Conservation (phyloP, 2,888 invertebrate genomes). For the Tinea trinotella region DNA sequence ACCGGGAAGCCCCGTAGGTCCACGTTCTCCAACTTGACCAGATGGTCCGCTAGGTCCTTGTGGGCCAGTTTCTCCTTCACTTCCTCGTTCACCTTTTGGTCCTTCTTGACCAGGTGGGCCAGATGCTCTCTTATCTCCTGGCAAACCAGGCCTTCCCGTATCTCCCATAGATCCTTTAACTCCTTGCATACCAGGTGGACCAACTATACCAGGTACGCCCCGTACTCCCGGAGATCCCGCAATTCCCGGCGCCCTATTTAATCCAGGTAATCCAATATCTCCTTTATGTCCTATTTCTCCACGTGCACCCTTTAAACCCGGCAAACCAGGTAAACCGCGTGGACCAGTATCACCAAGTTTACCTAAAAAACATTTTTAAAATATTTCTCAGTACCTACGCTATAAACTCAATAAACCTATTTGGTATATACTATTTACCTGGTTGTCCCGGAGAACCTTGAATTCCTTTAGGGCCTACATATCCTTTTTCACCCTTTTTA, state of each 20-base stretch:
- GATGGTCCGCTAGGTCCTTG: conserved; percentile 79
- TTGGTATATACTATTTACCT: too few species aligned
- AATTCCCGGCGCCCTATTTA: conserved; percentile 84
- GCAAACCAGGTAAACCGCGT: conserved; percentile 73
- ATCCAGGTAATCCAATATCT: conserved; percentile 80
- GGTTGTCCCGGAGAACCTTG: conserved; percentile 77
- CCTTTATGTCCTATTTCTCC: conserved; percentile 85
- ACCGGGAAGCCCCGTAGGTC: conserved; percentile 74
- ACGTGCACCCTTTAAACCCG: conserved; percentile 81
- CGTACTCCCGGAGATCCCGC: conserved; percentile 79
- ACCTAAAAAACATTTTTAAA: conserved; percentile 51
- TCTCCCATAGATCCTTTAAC: conserved; percentile 81
- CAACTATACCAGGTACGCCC: conserved; percentile 78
- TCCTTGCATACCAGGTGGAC: conserved; percentile 78
- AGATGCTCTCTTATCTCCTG: conserved; percentile 78
- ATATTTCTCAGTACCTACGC: too few species aligned
- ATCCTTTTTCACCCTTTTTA: conserved; percentile 81
- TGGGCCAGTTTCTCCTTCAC: conserved; percentile 78
- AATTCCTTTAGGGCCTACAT: conserved; percentile 79
- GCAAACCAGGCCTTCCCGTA: conserved; percentile 76
- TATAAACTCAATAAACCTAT: too few species aligned
- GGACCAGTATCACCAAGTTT: conserved; percentile 75
- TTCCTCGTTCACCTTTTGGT: conserved; percentile 81
- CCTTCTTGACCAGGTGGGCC: conserved; percentile 82
- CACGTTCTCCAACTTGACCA: conserved; percentile 79